Percentiles rank a stretch among this genome's conserved stretches.
Conservation (phyloP, 2,113 vertebrate genomes). For the Melanocharis versteri region DNA sequence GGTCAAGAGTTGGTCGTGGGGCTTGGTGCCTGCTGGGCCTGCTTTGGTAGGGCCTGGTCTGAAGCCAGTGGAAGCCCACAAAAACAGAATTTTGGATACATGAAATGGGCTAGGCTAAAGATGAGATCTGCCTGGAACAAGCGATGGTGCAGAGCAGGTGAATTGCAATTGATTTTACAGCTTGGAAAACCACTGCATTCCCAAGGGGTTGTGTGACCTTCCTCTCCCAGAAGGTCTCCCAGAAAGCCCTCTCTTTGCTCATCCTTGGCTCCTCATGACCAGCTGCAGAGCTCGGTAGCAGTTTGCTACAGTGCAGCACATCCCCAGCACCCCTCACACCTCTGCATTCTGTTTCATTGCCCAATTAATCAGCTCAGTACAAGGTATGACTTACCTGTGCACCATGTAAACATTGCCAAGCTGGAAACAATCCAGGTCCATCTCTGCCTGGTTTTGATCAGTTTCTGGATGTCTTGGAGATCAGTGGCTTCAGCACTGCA, state of each 20-base stretch:
- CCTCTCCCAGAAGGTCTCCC: neutral
- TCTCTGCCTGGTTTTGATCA: neutral
- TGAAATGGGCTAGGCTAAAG: neutral
- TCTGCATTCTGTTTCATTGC: neutral
- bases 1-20: accelerated
- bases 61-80: neutral
- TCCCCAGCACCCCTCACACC: neutral
- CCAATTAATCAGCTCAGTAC: neutral
- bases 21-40: neutral
- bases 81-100: neutral
- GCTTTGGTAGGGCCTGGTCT: neutral
- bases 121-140: neutral
- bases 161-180: neutral
- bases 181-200: neutral
- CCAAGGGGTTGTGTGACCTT: neutral
- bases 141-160: neutral
- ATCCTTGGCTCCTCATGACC: neutral
- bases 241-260: neutral
- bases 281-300: neutral
- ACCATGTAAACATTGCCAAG: neutral
- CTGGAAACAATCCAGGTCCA: neutral
- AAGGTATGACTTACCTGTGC: neutral
- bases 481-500: neutral
- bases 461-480: neutral
- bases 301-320: neutral